These are phyloP conservation scores for Phrynocephalus forsythii DNA, from an alignment of 2,797 vertebrate species.

Conservation along the genomic window DNA sequence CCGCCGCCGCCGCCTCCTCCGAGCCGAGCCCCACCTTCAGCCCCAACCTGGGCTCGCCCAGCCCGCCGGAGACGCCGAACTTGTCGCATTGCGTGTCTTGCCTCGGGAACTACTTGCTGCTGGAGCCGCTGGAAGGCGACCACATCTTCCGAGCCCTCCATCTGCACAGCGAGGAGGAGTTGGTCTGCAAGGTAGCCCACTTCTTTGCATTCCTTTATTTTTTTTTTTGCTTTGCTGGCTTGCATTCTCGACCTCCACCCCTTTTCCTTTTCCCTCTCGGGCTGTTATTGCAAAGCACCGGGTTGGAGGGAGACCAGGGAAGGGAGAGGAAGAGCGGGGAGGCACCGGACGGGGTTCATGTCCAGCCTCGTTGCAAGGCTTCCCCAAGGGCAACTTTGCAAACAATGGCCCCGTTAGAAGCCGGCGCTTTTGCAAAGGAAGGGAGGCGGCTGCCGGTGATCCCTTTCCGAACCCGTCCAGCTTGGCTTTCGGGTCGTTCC, in stretches of 20 bases:
- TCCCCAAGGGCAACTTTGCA: slow-evolving; percentile 50
- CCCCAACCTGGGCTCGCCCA: slow-evolving; percentile 97
- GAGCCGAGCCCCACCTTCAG: slow-evolving; percentile 97
- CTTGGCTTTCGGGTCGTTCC: no score
- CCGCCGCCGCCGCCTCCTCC: slow-evolving; percentile 81
- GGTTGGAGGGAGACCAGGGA: no score
- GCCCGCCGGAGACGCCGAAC: slow-evolving; percentile 98
- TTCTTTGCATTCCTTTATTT: no score
- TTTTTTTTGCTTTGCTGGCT: no score
- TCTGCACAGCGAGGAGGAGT: slow-evolving; percentile 97
- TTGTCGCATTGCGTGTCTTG: slow-evolving; percentile 98
- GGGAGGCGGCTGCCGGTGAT: no score
- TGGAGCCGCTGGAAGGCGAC: slow-evolving; percentile 98
- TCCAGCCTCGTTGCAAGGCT: neutral
- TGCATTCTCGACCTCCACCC: no score
- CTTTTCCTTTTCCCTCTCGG: no score
- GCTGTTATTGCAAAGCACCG: no score
- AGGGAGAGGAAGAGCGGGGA: no score
- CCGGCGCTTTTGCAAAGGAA: slow-evolving; percentile 38
- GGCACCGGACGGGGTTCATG: no score
- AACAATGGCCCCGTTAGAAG: slow-evolving; percentile 72
- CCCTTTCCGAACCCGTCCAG: no score
- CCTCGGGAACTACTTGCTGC: slow-evolving; percentile 98
- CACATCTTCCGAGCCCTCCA: slow-evolving; percentile 97
- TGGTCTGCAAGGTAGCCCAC: slow-evolving; percentile 93